phyloP scores from a whole-genome alignment of 2,888 invertebrate genomes.

The Galerucella nymphaeae region DNA sequence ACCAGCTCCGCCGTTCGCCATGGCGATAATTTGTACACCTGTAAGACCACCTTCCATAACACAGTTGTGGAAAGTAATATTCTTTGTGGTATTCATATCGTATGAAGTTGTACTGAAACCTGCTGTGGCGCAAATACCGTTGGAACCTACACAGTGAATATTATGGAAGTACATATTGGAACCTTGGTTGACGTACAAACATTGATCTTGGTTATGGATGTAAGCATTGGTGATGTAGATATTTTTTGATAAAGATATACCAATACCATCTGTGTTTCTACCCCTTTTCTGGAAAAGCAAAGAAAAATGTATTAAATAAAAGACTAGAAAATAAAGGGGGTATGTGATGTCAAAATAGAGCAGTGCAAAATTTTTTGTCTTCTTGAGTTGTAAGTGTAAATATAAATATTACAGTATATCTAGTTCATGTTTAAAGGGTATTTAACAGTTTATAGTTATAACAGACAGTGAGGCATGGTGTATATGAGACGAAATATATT shows the following conservation, averaged over 20 bases:
- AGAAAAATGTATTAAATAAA: too few relatives aligned
- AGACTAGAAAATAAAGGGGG: too few relatives aligned
- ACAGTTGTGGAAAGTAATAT: conserved; percentile 27
- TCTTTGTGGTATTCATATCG: conserved; percentile 21
- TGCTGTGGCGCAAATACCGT: conserved; percentile 27
- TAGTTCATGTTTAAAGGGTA: too few relatives aligned
- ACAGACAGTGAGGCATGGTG: too few relatives aligned
- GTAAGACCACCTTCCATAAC: conserved; percentile 24
- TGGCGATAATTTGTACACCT: conserved; percentile 20
- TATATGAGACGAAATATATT: too few relatives aligned
- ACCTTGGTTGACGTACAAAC: conserved; percentile 31
- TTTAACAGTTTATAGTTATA: too few relatives aligned
- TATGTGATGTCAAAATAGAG: too few relatives aligned
- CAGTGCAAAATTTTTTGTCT: too few relatives aligned
- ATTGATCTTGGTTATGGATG: conserved; percentile 32
- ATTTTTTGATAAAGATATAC: conserved; percentile 23
- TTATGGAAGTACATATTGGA: conserved; percentile 17
- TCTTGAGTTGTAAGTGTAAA: too few relatives aligned
- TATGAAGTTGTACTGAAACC: conserved; percentile 13
- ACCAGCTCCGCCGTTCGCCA: conserved; percentile 17
- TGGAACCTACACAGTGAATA: conserved; percentile 23
- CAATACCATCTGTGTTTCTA: conserved; percentile 33
- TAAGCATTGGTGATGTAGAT: conserved; percentile 18
- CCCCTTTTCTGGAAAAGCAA: not conserved
- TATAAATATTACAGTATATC: too few relatives aligned